Conservation (phyloP, 2,113 vertebrate genomes). For the Todiramphus saurophagus region DNA sequence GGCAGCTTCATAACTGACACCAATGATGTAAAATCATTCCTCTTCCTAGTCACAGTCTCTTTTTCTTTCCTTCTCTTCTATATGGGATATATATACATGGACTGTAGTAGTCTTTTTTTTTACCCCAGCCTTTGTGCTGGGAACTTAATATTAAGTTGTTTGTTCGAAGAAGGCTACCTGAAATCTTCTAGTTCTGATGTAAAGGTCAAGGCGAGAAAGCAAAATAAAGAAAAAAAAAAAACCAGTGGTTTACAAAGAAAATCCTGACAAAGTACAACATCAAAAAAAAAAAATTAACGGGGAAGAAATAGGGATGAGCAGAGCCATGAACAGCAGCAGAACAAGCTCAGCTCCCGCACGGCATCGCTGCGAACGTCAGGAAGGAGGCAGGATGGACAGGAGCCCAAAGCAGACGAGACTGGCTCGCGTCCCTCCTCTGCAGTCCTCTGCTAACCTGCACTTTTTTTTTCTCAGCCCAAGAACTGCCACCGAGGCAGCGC, state of each 20-base stretch:
- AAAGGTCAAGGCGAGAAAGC: slow-evolving; percentile 8
- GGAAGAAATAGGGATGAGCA: neutral
- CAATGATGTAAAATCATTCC: neutral
- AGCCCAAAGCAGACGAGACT: neutral
- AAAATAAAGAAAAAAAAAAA: neutral
- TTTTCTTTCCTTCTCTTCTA: neutral
- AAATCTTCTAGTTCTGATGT: neutral
- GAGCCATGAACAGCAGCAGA: neutral
- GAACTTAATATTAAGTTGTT: slow-evolving; percentile 18
- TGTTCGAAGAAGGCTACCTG: neutral
- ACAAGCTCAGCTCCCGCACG: neutral
- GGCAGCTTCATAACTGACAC: neutral
- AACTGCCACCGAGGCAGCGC: neutral
- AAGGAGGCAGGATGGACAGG: neutral
- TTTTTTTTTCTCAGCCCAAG: neutral
- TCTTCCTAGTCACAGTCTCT: neutral
- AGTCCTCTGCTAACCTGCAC: neutral
- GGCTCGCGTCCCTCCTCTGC: neutral
- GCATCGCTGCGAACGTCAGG: fast-evolving
- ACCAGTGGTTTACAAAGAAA: neutral
- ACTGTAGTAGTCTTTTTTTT: neutral
- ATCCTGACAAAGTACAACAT: neutral
- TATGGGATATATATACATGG: neutral
- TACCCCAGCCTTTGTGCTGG: neutral
- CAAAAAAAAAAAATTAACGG: neutral